A percentile compares a stretch with the other conserved stretches of the same genome.
These are phyloP conservation scores for Sympetrum striolatum DNA, from an alignment of 2,888 invertebrate genomes.

Conservation along the genomic window DNA sequence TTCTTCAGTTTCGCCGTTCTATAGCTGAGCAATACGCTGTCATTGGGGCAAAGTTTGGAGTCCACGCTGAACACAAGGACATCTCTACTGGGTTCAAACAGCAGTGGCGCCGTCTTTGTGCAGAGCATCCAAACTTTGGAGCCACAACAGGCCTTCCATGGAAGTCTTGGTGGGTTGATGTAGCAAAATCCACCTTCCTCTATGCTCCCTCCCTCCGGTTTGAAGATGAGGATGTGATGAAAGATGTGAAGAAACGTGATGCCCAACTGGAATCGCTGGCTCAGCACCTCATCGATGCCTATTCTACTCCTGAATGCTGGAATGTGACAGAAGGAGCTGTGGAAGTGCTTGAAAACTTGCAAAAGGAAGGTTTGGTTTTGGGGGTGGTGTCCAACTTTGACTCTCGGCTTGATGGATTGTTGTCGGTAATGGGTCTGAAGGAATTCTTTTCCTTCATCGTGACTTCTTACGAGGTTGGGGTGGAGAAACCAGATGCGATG, in stretches of 20 bases:
- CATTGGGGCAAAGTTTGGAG: constrained; percentile 74
- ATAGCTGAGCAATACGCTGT: constrained; percentile 79
- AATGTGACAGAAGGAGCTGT: constrained; percentile 69
- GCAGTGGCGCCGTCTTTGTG: constrained; percentile 70
- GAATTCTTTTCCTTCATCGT: constrained; percentile 81
- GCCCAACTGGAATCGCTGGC: constrained; percentile 63
- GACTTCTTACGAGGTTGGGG: constrained; percentile 76
- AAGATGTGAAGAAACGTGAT: constrained; percentile 50
- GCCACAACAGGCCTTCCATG: constrained; percentile 71
- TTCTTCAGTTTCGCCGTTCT: constrained; percentile 73
- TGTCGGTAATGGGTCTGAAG: constrained; percentile 70
- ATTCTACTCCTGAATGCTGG: constrained; percentile 78
- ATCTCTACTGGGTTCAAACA: constrained; percentile 69
- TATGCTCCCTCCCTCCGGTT: neutral
- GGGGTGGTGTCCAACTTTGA: constrained; percentile 92
- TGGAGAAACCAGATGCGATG: constrained; percentile 75
- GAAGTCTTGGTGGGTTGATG: constrained; percentile 78
- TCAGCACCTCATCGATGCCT: constrained; percentile 71
- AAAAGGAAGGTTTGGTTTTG: constrained; percentile 61
- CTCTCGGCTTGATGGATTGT: constrained; percentile 74
- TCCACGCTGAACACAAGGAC: constrained; percentile 66
- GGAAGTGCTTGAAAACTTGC: constrained; percentile 70
- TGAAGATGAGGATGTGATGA: neutral
- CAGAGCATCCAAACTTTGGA: constrained; percentile 83
- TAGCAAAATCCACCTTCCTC: neutral